These are phyloP conservation scores for Meloe dianella DNA, from an alignment of 2,888 invertebrate genomes.

Conservation along the genomic window DNA sequence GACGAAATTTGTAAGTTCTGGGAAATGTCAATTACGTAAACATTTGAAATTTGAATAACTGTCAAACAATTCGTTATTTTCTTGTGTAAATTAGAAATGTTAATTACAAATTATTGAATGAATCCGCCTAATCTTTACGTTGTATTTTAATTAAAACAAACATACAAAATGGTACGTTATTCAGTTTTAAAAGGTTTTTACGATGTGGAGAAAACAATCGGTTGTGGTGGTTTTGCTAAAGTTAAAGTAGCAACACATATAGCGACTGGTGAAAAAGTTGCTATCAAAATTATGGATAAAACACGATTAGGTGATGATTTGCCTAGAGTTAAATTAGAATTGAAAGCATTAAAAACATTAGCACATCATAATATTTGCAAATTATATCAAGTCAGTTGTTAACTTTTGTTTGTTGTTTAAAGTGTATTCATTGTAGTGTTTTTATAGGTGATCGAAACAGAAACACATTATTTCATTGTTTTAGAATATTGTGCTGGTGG, in stretches of 20 bases:
- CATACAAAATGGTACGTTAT: conserved; percentile 61
- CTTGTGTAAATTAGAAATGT: conserved; percentile 3
- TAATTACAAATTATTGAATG: background rate
- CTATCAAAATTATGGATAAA: conserved; percentile 85
- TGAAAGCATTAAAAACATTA: conserved; percentile 74
- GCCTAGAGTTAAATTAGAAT: conserved; percentile 73
- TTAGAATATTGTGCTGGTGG: conserved; percentile 85
- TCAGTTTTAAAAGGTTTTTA: conserved; percentile 68
- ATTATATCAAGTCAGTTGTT: conserved; percentile 66
- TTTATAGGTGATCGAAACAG: conserved; percentile 71
- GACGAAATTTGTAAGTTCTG: background rate
- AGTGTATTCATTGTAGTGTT: conserved; percentile 12
- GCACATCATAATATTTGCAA: conserved; percentile 78
- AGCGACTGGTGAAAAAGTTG: conserved; percentile 81
- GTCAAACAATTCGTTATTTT: conserved; percentile 25
- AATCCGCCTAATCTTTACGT: background rate
- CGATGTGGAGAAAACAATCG: conserved; percentile 73
- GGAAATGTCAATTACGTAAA: conserved; percentile 5
- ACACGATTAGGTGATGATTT: conserved; percentile 73
- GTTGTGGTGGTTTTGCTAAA: conserved; percentile 81
- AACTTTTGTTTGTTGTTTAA: background rate
- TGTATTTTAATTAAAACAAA: background rate
- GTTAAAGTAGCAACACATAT: conserved; percentile 79
- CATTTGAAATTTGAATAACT: conserved; percentile 28
- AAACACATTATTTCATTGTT: conserved; percentile 75